These are phyloP conservation scores for Capitulum mitella DNA, from an alignment of 2,888 invertebrate genomes.

Conservation along the genomic window DNA sequence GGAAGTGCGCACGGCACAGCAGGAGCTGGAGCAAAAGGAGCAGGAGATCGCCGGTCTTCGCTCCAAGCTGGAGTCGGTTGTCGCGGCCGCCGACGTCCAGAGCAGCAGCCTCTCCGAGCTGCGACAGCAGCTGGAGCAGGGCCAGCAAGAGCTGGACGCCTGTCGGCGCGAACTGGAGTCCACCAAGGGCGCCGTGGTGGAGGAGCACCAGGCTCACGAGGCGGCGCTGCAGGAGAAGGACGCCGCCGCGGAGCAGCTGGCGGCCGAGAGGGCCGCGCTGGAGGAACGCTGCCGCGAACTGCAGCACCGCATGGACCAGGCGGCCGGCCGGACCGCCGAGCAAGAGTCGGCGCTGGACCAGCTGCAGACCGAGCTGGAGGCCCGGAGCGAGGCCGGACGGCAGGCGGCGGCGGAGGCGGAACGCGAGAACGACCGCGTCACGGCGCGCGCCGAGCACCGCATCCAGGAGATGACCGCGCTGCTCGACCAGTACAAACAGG, in stretches of 20 bases:
- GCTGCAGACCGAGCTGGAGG: neutral
- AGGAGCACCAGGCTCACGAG: neutral
- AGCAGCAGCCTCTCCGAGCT: neutral
- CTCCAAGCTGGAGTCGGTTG: neutral
- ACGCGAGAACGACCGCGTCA: neutral
- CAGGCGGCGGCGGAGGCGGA: neutral
- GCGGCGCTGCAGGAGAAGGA: neutral
- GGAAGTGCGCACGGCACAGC: too few species aligned
- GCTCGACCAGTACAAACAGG: conserved; percentile 20
- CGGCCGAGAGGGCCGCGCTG: neutral
- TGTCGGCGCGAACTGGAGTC: neutral
- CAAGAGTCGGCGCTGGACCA: neutral
- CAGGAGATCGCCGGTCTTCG: neutral
- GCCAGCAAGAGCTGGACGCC: neutral
- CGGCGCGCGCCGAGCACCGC: neutral
- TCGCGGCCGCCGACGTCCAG: neutral
- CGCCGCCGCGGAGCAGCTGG: neutral
- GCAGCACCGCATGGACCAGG: neutral
- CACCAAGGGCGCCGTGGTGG: neutral
- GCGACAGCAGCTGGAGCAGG: neutral
- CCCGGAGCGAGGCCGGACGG: neutral
- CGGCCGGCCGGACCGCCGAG: neutral
- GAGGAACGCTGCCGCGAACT: neutral
- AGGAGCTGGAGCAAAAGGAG: neutral
- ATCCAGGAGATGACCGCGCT: conserved; percentile 16